Evolutionary conservation across 1,140 invertebrate genomes (phyloP).

Genomic region (Lepidurus apus): DNA sequence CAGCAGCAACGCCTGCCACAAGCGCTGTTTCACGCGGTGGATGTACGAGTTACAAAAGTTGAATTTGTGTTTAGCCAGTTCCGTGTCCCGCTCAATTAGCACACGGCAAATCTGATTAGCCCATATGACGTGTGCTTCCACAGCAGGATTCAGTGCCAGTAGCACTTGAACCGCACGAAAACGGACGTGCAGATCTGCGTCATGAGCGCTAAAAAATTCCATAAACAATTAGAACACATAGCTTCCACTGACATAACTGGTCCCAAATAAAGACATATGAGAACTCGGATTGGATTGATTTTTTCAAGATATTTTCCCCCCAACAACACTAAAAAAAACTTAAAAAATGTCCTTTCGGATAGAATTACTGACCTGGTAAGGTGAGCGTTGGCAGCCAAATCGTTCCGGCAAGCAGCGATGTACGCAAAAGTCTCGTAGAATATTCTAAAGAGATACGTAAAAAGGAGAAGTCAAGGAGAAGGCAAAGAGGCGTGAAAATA

Average conservation of each 20-base stretch:
- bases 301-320: too few species aligned
- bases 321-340: not conserved
- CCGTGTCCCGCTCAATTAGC: not conserved
- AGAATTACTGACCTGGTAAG: slow-evolving; percentile 29
- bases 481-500: slow-evolving; percentile 10
- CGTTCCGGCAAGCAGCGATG: not conserved
- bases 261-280: too few species aligned
- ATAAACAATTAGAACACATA: slow-evolving; percentile 3
- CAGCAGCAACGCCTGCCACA: slow-evolving; percentile 51
- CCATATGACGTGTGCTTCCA: not conserved
- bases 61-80: slow-evolving; percentile 36
- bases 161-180: slow-evolving; percentile 38
- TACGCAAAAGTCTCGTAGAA: slow-evolving; percentile 24
- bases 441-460: slow-evolving; percentile 25
- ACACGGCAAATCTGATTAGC: slow-evolving; percentile 9
- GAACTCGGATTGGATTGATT: too few species aligned
- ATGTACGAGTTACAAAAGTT: slow-evolving; percentile 51
- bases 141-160: slow-evolving; percentile 24
- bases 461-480: not conserved
- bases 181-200: slow-evolving; percentile 43
- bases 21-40: slow-evolving; percentile 50
- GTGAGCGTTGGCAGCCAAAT: slow-evolving; percentile 29
- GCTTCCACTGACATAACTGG: not conserved
- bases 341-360: not conserved
- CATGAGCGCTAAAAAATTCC: slow-evolving; percentile 36